Conservation (phyloP, 2,888 invertebrate species). For the Cheilosia impressa region DNA sequence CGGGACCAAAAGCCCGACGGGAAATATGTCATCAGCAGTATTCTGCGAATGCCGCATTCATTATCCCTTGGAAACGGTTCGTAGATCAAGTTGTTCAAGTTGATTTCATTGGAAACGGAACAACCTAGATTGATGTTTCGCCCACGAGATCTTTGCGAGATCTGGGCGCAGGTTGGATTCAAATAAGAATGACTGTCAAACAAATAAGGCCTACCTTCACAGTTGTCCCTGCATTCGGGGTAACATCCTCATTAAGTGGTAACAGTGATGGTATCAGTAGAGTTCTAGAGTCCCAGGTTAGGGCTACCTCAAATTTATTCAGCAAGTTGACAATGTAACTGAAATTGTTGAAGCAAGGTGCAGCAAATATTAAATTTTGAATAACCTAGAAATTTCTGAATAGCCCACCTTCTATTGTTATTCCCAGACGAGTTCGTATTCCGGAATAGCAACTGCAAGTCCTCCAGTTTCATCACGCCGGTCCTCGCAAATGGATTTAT, state of each 20-base stretch:
- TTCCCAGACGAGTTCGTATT: constrained; percentile 91
- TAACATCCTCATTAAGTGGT: constrained; percentile 89
- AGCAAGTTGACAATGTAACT: constrained; percentile 95
- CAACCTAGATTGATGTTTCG: constrained; percentile 80
- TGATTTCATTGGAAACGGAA: constrained; percentile 81
- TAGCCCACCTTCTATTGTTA: constrained; percentile 84
- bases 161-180: constrained; percentile 61
- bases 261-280: constrained; percentile 95
- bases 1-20: constrained; percentile 99
- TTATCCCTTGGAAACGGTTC: constrained; percentile 76
- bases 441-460: constrained; percentile 96
- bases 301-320: constrained; percentile 98
- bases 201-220: constrained; percentile 78
- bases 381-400: background rate
- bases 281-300: constrained; percentile 97
- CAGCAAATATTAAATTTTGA: background rate
- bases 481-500: constrained; percentile 97
- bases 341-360: constrained; percentile 39
- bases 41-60: constrained; percentile 84
- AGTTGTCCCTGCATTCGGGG: constrained; percentile 80
- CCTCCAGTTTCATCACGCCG: constrained; percentile 97
- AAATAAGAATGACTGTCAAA: background rate
- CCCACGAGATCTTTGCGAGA: constrained; percentile 81
- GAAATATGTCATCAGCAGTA: constrained; percentile 97
- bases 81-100: constrained; percentile 80